Conservation (phyloP, 2,113 vertebrate species). For the Centropristis striata region DNA sequence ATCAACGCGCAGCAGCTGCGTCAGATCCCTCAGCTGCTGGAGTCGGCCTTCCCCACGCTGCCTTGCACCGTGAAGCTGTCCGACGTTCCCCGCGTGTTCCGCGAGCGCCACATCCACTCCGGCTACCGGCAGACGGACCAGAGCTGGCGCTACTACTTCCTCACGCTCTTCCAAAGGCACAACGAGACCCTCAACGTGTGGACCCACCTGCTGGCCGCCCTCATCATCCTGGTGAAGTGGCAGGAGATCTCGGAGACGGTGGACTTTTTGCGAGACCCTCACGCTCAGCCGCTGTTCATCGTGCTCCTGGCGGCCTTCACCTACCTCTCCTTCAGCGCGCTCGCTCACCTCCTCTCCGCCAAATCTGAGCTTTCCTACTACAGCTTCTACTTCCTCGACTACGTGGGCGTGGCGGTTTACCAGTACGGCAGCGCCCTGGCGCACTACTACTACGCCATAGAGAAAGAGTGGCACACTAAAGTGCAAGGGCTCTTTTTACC, state of each 20-base stretch:
- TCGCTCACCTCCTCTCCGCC: conserved; percentile 95
- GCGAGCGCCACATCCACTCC: conserved; percentile 91
- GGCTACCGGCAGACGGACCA: conserved; percentile 92
- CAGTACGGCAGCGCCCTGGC: conserved; percentile 93
- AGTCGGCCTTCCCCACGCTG: conserved; percentile 85
- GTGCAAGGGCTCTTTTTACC: conserved; percentile 90
- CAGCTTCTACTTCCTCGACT: conserved; percentile 97
- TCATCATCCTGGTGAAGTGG: conserved; percentile 91
- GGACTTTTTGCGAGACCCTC: conserved; percentile 91
- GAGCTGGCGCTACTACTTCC: conserved; percentile 94
- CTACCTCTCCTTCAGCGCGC: conserved; percentile 92
- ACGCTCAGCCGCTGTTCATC: conserved; percentile 92
- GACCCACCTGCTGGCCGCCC: conserved; percentile 91
- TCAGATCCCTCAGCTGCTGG: conserved; percentile 87
- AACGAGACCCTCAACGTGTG: conserved; percentile 95
- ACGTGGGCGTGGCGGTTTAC: conserved; percentile 94
- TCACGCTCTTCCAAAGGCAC: conserved; percentile 94
- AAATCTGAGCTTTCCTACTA: conserved; percentile 97
- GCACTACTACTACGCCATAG: conserved; percentile 93
- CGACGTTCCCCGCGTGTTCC: conserved; percentile 92
- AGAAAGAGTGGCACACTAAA: conserved; percentile 88
- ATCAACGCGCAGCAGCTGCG: conserved; percentile 85
- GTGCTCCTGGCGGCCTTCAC: conserved; percentile 89
- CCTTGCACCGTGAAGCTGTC: conserved; percentile 89
- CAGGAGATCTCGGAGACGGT: conserved; percentile 87